Base-by-base conservation (phyloP, 1,140 invertebrate species). In the Portunus trituberculatus region DNA sequence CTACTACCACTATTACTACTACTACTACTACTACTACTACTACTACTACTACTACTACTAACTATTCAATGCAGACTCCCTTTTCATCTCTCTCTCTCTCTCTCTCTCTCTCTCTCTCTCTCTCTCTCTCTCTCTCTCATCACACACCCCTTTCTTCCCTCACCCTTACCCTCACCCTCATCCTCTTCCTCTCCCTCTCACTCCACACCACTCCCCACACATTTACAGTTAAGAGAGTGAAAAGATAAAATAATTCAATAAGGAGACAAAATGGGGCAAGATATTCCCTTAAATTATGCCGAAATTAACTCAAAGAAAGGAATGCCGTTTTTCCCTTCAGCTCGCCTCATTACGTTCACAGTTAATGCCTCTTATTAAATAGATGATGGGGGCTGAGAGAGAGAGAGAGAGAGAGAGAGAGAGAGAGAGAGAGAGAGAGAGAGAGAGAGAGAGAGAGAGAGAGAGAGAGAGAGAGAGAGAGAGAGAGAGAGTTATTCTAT, bases 31-130 rank as follows among this genome's bases (percentile, higher is more conserved):
- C 6, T 14, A 52, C 14, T 52, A 52, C 14, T 52, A 52, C 6
- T 52, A 52, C 48, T 7, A 52, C 48, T 14, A 59, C 52, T 59
- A 59, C 52, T 20, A 59, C 10, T 6, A 88, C 31, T 46, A 88
- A 59, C 52, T 12, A 12, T 59, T 59, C 52, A 14, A 39, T 6
- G 39, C 39, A 39, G 39, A 39, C 39, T 39, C 14, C 32, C 86
- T 12, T 28, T 32, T 28, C n/a, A 7, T 32, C 86, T 32, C 86
- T 88, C 86, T 39, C 83, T 39, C 32, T 86, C 28, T 86, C 28
- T 86, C 32, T 29, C 83, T 86, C 83, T 86, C 83, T 86, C 83
- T 86, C 83, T 86, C 83, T 86, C 83, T 86, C 83, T 86, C 83
- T 86, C 83, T 86, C 83, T 39, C 83, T 39, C 83, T 39, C 83